These are phyloP conservation scores for Gari tellinella DNA, from an alignment of 2,888 invertebrate genomes.

Conservation along the genomic window DNA sequence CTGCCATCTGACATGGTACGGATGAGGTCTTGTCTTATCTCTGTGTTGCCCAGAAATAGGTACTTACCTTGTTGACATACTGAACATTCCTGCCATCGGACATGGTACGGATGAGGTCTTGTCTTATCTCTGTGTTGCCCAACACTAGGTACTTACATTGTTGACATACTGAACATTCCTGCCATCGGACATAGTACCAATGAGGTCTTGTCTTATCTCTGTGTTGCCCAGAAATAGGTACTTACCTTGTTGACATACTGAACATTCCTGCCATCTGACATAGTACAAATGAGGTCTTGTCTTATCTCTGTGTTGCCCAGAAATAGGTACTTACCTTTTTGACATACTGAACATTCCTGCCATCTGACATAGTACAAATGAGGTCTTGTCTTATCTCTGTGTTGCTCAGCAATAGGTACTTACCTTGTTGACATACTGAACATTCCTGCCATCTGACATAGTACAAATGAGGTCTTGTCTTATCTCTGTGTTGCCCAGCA, in stretches of 20 bases:
- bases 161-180: too few relatives aligned
- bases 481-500: conserved; percentile 77
- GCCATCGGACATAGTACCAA: too few relatives aligned
- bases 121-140: conserved; percentile 77
- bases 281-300: conserved; percentile 76
- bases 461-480: conserved; percentile 76
- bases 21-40: too few relatives aligned
- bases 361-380: too few relatives aligned
- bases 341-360: too few relatives aligned
- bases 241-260: conserved; percentile 81
- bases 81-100: conserved; percentile 79
- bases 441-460: conserved; percentile 79
- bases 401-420: too few relatives aligned
- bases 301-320: conserved; percentile 78
- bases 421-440: conserved; percentile 82
- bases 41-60: too few relatives aligned
- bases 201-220: too few relatives aligned
- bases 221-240: too few relatives aligned
- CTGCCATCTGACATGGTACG: too few relatives aligned
- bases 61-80: conserved; percentile 79
- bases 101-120: conserved; percentile 78
- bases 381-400: too few relatives aligned
- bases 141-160: conserved; percentile 78
- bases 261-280: conserved; percentile 79
- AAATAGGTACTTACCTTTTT: too few relatives aligned